Evolutionary conservation across 2,113 vertebrate species (phyloP).

Genomic region (Camarhynchus parvulus): DNA sequence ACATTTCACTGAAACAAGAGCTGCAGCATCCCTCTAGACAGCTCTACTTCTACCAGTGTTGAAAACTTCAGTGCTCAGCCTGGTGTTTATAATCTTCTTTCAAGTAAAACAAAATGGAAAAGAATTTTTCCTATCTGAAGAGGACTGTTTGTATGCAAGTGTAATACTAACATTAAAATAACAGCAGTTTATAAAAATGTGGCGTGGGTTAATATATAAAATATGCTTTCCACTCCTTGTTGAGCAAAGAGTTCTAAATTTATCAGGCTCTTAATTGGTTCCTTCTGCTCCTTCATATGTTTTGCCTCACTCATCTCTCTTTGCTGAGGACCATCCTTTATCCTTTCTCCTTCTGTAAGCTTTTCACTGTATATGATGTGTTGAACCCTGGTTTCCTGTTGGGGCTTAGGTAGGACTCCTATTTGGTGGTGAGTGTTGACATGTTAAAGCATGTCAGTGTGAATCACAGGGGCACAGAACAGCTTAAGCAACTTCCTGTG

Average conservation of each 20-base stretch:
- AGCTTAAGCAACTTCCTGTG: background rate
- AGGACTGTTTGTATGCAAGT: background rate
- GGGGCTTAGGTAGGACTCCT: background rate
- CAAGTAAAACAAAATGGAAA: background rate
- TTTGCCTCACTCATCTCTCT: background rate
- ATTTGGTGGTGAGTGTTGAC: background rate
- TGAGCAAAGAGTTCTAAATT: background rate
- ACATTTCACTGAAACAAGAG: background rate
- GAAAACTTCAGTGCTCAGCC: background rate
- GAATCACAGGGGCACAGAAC: background rate
- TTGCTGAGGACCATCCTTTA: background rate
- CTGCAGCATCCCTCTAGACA: background rate
- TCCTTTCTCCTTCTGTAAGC: background rate
- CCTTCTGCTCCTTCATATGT: conserved; percentile 27
- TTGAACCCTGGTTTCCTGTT: background rate
- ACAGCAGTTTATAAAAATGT: background rate
- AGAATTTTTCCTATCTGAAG: background rate
- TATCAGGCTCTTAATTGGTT: background rate
- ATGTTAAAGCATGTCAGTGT: background rate
- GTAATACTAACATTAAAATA: background rate
- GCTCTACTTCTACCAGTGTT: background rate
- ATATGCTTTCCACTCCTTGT: background rate
- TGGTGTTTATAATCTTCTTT: background rate
- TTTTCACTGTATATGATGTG: background rate
- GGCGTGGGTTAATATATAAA: background rate